These are phyloP conservation scores for Leptinotarsa defecta DNA, from an alignment of 1,140 invertebrate genomes.

Conservation along the genomic window DNA sequence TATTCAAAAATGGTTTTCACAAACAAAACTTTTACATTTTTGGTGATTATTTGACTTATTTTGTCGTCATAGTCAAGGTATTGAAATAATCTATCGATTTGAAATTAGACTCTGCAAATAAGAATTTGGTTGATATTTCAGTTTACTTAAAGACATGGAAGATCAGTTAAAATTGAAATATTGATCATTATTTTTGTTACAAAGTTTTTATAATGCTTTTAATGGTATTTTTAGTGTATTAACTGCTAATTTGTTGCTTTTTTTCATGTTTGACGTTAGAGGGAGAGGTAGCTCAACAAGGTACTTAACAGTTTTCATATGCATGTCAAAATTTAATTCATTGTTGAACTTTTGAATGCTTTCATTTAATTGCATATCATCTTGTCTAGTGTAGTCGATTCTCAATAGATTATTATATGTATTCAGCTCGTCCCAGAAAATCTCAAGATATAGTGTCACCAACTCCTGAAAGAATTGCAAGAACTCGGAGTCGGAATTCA, in stretches of 20 bases:
- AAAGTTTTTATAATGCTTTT: not conserved
- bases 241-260: constrained; percentile 45
- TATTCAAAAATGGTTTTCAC: no score
- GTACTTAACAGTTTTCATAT: constrained; percentile 50
- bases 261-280: constrained; percentile 57
- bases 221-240: not conserved
- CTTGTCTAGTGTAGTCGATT: no score
- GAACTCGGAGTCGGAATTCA: constrained; percentile 68
- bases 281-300: constrained; percentile 63
- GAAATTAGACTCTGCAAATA: no score
- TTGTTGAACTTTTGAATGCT: not conserved
- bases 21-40: no score
- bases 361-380: not conserved
- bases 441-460: constrained; percentile 58
- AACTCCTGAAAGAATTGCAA: constrained; percentile 68
- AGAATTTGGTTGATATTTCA: no score
- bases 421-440: constrained; percentile 67
- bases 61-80: no score
- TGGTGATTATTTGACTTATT: no score
- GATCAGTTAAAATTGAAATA: no score
- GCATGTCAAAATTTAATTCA: not conserved
- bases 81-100: no score
- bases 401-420: no score
- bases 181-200: no score
- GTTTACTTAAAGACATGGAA: no score